phyloP scores from a whole-genome alignment of 2,888 invertebrate genomes.

The Caenorhabditis japonica region DNA sequence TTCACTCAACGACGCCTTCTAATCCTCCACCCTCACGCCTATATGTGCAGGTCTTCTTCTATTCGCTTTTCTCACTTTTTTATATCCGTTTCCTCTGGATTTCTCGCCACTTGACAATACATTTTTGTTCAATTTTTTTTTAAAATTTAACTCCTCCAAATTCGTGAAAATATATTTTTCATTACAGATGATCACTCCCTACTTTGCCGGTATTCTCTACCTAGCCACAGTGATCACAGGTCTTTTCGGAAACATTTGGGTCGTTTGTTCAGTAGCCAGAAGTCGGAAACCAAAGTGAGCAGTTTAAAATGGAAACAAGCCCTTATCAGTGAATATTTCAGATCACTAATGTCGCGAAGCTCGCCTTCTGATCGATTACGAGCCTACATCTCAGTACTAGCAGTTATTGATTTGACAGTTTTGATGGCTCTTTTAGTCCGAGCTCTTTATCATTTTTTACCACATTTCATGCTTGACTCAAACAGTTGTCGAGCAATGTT shows the following conservation, averaged over 20 bases:
- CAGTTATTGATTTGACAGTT: conserved; percentile 73
- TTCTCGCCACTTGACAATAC: not conserved
- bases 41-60: conserved; percentile 24
- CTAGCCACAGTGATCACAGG: conserved; percentile 66
- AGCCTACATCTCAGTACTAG: conserved; percentile 73
- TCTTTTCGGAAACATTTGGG: conserved; percentile 74
- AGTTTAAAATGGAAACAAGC: not conserved
- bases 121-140: not conserved
- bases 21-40: conserved; percentile 40
- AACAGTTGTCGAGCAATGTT: conserved; percentile 71
- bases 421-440: conserved; percentile 69
- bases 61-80: conserved; percentile 2
- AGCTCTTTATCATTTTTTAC: conserved; percentile 68
- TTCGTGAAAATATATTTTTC: conserved; percentile 18
- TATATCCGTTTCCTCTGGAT: conserved; percentile 1
- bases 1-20: conserved; percentile 11
- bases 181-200: conserved; percentile 55
- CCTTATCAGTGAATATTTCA: conserved; percentile 21
- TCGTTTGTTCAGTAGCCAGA: conserved; percentile 73
- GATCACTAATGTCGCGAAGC: conserved; percentile 54
- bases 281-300: conserved; percentile 65
- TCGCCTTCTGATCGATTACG: conserved; percentile 66
- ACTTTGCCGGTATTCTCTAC: conserved; percentile 60
- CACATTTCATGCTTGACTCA: conserved; percentile 67
- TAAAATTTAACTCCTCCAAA: not conserved